Evolutionary conservation across 2,797 vertebrate genomes (phyloP), one percentile per base, ranked within the genome.

Genomic region (Cossypha niveicapilla): DNA sequence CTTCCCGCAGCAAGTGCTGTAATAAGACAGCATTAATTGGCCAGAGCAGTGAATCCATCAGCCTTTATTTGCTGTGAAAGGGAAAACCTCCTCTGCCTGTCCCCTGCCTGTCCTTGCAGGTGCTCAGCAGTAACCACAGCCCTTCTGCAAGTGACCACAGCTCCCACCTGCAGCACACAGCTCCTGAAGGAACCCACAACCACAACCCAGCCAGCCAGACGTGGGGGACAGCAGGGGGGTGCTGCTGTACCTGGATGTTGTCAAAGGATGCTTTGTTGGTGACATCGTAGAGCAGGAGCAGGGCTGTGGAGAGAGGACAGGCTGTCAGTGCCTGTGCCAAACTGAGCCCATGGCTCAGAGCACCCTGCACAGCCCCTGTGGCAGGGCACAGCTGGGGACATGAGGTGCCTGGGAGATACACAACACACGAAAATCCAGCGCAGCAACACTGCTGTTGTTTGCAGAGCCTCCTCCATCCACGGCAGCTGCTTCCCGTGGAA

Each of bases 181-280:
- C 58, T 37, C 41, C 60, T 15, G 73, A 14, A 12, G 2, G 0
- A 4, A 25, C n/a, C 54, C 68, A 2, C 72, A 13, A 4, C 21
- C 27, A 7, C 5, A 5, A 7, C 50, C 32, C 56, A 39, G 84
- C 27, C 41, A 11, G 7, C 5, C 2, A 2, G 34, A 13, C 4
- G 0, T 1, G 1, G 23, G 71, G 51, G n/a, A 22, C 1, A 3
- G 61, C 71, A 32, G 75, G 58, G 27, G 30, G 27, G 5, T 12
- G 62, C 58, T 13, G 51, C 51, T 82, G 21, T 96, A 98, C 98
- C 98, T 98, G 98, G 87, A 99, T 98, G 98, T 99, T 99, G 98
- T 99, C 98, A 3, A 99, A 99, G 7, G 99, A 99, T 0, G 98
- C 97, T 97, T 98, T 99, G 97, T 98, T 99, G 96, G 99, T 99